Base-by-base conservation (phyloP, 2,797 vertebrate genomes). In the Gila robusta region DNA sequence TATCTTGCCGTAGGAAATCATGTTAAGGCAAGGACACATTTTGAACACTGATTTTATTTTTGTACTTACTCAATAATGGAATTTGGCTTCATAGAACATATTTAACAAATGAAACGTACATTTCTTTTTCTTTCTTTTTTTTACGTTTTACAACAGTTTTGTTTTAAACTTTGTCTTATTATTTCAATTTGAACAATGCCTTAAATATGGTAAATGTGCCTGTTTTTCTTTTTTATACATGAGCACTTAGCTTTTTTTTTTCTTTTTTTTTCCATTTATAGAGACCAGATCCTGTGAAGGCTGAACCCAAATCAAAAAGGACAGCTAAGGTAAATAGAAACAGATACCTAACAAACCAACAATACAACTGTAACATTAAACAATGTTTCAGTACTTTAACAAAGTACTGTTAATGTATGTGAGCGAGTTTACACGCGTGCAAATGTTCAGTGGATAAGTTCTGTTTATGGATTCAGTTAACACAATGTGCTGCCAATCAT, bases 221-320 rank as follows among this genome's bases (percentile, higher is more conserved):
- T 7, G 26, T 26, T 64, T 28, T 28, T 64, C 0, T 16, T 14
- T 28, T 64, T 64, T 32, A 28, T 28, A 28, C 26, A 28, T 28
- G 14, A 28, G 62, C 5, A n/a, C 39, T 26, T 14, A 26, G n/a
- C 41, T 47, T 44, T 44, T 11, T 11, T 49, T 2, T 5, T 17
- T 52, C 5, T 0, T 5, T 16, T 59, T 39, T 84, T 44, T 64
- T 73, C 86, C 19, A 17, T 76, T 64, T n/a, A 5, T 90, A 98
- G 97, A 96, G 94, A 92, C 96, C 97, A 79, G 89, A 91, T 91
- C 94, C 94, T 2, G 89, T 95, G 77, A 96, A 96, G 92, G 93
- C 95, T 88, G 97, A 98, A 93, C 94, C 97, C 92, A 98, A 97
- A 93, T 93, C 93, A 90, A 98, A 97, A 96, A 98, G 97, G 95